phyloP scores from a whole-genome alignment of 2,888 invertebrate species.

The Bembecia ichneumoniformis region DNA sequence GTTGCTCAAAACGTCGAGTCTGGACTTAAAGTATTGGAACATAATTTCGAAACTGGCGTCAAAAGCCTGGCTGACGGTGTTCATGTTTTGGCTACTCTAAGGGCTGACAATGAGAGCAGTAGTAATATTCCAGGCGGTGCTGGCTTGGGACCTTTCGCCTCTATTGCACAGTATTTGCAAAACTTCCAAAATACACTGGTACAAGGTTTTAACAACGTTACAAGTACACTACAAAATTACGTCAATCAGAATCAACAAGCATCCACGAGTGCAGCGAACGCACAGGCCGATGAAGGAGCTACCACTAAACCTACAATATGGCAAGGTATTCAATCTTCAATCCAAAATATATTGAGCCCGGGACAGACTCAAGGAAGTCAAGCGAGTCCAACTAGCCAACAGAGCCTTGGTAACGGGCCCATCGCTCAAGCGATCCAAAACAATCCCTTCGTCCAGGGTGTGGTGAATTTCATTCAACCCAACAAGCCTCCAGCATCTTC shows the following conservation, averaged over 20 bases:
- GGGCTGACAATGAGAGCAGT: constrained; percentile 25
- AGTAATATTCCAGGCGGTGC: constrained; percentile 4
- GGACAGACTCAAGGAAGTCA: constrained; percentile 9
- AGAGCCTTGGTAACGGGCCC: constrained; percentile 17
- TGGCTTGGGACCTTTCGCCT: constrained; percentile 1
- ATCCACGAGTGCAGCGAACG: neutral
- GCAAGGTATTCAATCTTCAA: constrained; percentile 17
- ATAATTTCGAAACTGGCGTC: constrained; percentile 39
- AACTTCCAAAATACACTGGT: constrained; percentile 17
- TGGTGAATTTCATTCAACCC: constrained; percentile 11
- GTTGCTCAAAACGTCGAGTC: constrained; percentile 25
- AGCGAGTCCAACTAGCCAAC: neutral
- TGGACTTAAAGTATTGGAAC: constrained; percentile 29
- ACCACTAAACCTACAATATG: constrained; percentile 13
- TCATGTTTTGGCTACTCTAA: constrained; percentile 28
- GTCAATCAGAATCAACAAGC: constrained; percentile 13
- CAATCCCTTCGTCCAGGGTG: constrained; percentile 9
- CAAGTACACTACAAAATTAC: constrained; percentile 10
- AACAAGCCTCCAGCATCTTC: constrained; percentile 2
- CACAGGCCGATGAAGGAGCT: constrained; percentile 13
- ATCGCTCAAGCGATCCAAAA: constrained; percentile 32
- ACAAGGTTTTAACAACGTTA: constrained; percentile 17
- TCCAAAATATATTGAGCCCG: constrained; percentile 18
- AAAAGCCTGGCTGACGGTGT: constrained; percentile 39
- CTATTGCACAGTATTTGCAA: constrained; percentile 8